phyloP scores from a whole-genome alignment of 1,140 invertebrate species.

The Tetraneura akinire region DNA sequence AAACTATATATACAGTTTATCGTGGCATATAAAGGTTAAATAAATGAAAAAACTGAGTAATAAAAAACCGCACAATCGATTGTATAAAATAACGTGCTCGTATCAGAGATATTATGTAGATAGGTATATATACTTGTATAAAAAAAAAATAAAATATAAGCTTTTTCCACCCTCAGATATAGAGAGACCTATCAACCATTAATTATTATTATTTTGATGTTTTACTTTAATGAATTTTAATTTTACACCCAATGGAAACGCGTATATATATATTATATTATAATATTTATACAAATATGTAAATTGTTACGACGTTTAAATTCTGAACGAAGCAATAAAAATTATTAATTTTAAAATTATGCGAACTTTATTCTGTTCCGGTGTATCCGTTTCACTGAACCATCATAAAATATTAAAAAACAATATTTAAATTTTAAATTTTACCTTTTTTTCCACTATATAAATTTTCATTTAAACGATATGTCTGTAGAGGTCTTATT shows the following conservation, averaged over 20 bases:
- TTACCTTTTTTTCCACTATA: no score
- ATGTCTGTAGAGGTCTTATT: no score
- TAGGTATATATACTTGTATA: no score
- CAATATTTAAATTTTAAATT: no score
- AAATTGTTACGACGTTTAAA: background rate
- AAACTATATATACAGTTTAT: no score
- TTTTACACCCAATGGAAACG: conserved; percentile 10
- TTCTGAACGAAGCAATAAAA: background rate
- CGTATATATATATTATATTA: no score
- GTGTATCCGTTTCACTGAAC: no score
- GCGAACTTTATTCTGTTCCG: no score
- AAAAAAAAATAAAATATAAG: background rate
- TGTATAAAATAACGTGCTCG: conserved; percentile 1
- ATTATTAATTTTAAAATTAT: no score
- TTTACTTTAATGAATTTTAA: conserved; percentile 41
- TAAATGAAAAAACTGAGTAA: background rate
- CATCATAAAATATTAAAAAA: no score
- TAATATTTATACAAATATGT: no score
- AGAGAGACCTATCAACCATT: background rate
- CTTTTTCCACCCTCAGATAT: conserved; percentile 13
- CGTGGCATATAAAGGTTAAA: background rate
- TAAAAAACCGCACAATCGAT: conserved; percentile 30
- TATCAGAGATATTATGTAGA: background rate
- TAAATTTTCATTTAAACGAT: no score
- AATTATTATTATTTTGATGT: conserved; percentile 23